Evolutionary conservation across 2,113 vertebrate genomes (phyloP).

Genomic region (Vombatus ursinus): DNA sequence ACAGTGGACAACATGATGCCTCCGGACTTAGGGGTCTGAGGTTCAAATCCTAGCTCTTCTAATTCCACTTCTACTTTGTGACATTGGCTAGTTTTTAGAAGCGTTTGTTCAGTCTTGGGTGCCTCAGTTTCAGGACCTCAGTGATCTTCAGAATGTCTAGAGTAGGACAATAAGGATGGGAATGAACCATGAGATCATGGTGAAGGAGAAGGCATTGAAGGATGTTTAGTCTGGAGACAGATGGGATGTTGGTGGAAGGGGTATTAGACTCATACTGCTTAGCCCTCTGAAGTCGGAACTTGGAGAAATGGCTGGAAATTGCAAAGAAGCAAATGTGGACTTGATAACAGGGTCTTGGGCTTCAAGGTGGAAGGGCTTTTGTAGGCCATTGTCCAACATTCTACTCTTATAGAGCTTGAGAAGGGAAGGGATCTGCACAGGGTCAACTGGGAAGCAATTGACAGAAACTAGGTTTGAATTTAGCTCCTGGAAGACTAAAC

Average conservation of each 20-base stretch:
- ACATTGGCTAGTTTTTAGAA: background rate
- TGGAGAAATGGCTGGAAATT: background rate
- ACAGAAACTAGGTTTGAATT: background rate
- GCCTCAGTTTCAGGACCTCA: background rate
- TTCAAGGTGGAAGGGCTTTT: background rate
- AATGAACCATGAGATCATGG: background rate
- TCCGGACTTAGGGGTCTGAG: background rate
- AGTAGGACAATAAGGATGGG: background rate
- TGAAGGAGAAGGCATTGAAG: background rate
- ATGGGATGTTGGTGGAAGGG: background rate
- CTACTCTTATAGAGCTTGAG: background rate
- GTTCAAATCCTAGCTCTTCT: background rate
- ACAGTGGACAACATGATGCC: background rate
- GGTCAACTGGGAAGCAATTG: background rate
- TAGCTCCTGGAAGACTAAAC: background rate
- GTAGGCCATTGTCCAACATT: background rate
- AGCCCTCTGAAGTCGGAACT: background rate
- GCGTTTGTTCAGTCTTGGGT: background rate
- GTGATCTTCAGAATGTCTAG: background rate
- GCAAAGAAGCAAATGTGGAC: background rate
- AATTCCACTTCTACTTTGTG: background rate
- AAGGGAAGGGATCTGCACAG: background rate
- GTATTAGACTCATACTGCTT: background rate
- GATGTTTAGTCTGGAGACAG: background rate
- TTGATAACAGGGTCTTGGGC: background rate